Evolutionary conservation across 2,888 invertebrate species (phyloP).

Genomic region (Agonopterix subpropinquella): DNA sequence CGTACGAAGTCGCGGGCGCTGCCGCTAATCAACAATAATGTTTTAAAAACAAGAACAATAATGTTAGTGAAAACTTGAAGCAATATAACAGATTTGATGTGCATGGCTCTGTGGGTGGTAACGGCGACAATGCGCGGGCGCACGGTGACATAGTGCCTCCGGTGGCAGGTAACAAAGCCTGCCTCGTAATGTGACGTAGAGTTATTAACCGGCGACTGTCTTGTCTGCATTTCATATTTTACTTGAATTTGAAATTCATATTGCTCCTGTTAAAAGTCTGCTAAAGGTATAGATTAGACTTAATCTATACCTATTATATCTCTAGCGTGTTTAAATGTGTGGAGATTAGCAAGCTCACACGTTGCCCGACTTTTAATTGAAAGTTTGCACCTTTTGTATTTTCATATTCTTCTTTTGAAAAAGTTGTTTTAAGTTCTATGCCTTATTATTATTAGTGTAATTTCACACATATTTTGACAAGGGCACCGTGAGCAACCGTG

Average conservation of each 20-base stretch:
- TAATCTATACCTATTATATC: background rate
- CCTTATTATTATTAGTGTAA: too few species aligned
- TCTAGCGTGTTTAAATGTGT: too few species aligned
- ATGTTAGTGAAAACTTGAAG: background rate
- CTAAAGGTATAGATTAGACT: background rate
- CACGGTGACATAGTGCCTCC: slow-evolving; percentile 31
- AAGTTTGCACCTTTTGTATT: too few species aligned
- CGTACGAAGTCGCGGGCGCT: too few species aligned
- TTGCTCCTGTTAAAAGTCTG: background rate
- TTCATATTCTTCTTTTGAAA: too few species aligned
- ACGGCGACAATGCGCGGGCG: slow-evolving; percentile 29
- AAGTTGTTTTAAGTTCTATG: too few species aligned
- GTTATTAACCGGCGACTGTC: background rate
- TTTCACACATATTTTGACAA: too few species aligned
- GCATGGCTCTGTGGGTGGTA: slow-evolving; percentile 35
- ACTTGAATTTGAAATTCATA: background rate
- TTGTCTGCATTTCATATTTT: background rate
- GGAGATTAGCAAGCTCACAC: too few species aligned
- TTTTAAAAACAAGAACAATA: too few species aligned
- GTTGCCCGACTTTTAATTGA: too few species aligned
- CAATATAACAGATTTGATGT: slow-evolving; percentile 9
- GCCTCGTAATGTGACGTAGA: slow-evolving; percentile 4
- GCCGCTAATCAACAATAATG: too few species aligned
- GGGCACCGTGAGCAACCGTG: too few species aligned
- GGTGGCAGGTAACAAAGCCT: slow-evolving; percentile 25